Base-by-base conservation (phyloP, 2,113 vertebrate species). In the Colius striatus region DNA sequence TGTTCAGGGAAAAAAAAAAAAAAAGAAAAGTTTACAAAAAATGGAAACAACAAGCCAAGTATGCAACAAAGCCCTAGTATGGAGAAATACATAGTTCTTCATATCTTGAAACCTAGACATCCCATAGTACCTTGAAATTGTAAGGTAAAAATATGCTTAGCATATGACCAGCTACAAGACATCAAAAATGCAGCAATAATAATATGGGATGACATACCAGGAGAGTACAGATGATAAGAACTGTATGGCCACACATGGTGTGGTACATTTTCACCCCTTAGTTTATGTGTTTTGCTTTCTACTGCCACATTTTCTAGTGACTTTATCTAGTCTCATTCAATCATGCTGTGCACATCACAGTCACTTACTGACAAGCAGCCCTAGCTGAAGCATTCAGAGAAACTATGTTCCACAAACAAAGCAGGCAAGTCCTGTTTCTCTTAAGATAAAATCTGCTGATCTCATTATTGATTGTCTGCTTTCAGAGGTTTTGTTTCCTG, bases 371-470 rank as follows among this genome's bases (percentile, higher is more conserved):
- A 98, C 97, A 97, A 95, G 96, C 96, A 96, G 96, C 81, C 89
- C 96, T 70, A 96, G 97, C 98, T 97, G 96, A 97, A 97, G 97
- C 96, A 95, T 95, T 97, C 97, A 96, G 89, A 91, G 93, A 98
- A 98, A 94, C 94, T 97, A 95, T 97, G 97, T 97, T 98, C 96
- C 91, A 94, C 97, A 97, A 97, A 97, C 98, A 98, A 97, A 97
- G 96, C 97, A 91, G 97, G 97, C 97, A 96, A 95, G 94, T 94
- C 91, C 97, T 96, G 97, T 97, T 97, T 97, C 97, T 97, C 95
- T 97, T 91, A 92, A 34, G 98, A 99, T 98, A 98, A 97, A 97
- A 98, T 99, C 98, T 98, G 94, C 98, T 98, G 97, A 98, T 97
- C 97, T 98, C 98, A 98, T 98, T 98, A 98, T 97, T 97, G 97